phyloP scores from a whole-genome alignment of 2,888 invertebrate species.

The Listrodromus nycthemerus region DNA sequence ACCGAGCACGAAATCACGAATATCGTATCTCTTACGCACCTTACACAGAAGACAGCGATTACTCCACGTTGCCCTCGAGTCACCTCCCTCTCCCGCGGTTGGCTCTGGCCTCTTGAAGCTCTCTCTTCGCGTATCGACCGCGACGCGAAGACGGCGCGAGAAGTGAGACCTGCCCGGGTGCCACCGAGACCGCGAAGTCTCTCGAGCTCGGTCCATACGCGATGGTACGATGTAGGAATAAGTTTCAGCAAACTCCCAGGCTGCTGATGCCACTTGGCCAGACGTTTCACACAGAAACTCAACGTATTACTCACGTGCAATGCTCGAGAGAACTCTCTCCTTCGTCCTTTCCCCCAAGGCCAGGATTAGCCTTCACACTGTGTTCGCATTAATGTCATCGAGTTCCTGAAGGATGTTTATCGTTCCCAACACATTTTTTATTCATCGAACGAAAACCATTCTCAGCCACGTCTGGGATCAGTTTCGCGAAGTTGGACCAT shows the following conservation, averaged over 20 bases:
- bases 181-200: constrained; percentile 9
- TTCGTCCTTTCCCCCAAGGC: no score
- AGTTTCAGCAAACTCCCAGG: neutral
- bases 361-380: no score
- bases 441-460: no score
- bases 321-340: neutral
- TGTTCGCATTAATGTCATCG: no score
- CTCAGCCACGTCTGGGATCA: no score
- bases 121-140: constrained; percentile 43
- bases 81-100: neutral
- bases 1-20: constrained; percentile 34
- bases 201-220: neutral
- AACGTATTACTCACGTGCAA: neutral
- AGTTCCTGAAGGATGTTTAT: no score
- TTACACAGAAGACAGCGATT: neutral
- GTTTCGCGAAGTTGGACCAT: neutral
- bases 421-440: no score
- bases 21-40: constrained; percentile 36
- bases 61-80: neutral
- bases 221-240: neutral
- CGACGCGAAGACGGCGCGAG: constrained; percentile 30
- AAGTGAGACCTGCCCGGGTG: neutral
- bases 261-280: neutral
- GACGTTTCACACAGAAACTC: neutral
- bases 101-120: constrained; percentile 26